Evolutionary conservation across 2,797 vertebrate species (phyloP).

Genomic region (Melanotaenia pygmaea): DNA sequence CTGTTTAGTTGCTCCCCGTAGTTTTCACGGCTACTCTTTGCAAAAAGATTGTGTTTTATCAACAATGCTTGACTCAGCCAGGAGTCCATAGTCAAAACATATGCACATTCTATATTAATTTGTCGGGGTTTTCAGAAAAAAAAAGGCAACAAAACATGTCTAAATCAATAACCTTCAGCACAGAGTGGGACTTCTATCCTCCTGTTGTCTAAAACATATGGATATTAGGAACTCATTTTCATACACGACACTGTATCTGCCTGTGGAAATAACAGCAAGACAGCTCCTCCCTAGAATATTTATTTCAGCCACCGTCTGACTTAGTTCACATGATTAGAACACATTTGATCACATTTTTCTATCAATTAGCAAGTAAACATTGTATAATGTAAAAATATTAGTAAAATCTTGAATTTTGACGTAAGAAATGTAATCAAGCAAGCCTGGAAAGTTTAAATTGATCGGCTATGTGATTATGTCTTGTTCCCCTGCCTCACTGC

Average conservation of each 20-base stretch:
- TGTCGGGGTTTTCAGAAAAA: constrained; percentile 21
- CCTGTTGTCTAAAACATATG: constrained; percentile 18
- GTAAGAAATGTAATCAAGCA: constrained; percentile 33
- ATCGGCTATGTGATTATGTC: constrained; percentile 48
- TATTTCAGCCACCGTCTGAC: constrained; percentile 15
- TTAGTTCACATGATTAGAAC: constrained; percentile 21
- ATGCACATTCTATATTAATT: constrained; percentile 67
- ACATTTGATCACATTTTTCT: constrained; percentile 27
- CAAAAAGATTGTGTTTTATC: constrained; percentile 74
- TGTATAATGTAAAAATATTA: constrained; percentile 5
- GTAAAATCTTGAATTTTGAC: constrained; percentile 21
- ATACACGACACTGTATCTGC: constrained; percentile 1
- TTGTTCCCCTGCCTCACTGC: constrained; percentile 37
- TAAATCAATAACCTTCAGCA: constrained; percentile 23
- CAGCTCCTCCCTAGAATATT: constrained; percentile 8
- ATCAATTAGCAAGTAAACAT: constrained; percentile 36
- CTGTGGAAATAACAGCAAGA: neutral
- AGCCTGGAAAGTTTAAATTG: constrained; percentile 37
- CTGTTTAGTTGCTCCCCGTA: constrained; percentile 77
- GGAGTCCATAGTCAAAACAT: constrained; percentile 60
- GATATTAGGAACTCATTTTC: constrained; percentile 25
- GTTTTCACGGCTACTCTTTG: constrained; percentile 75
- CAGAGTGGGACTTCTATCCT: constrained; percentile 19
- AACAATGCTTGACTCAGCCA: constrained; percentile 63
- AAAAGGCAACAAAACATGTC: constrained; percentile 26